These are phyloP conservation scores for Eospalax fontanierii DNA, from an alignment of 2,797 vertebrate genomes.

Conservation along the genomic window DNA sequence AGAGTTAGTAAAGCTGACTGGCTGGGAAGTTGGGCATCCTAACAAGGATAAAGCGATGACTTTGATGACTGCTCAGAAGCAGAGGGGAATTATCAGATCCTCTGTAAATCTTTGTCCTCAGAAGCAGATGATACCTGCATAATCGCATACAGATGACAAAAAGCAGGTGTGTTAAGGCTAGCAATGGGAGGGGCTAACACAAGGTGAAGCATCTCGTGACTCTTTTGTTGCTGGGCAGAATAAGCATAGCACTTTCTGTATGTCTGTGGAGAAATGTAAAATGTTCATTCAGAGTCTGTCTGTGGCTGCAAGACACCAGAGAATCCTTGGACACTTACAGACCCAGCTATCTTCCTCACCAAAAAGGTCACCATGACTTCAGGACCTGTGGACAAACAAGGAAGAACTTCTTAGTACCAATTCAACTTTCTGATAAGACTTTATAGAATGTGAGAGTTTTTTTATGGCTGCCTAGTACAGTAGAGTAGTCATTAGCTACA, in stretches of 20 bases:
- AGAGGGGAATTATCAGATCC: background rate
- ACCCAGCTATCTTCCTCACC: background rate
- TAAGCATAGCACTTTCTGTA: background rate
- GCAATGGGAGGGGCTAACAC: background rate
- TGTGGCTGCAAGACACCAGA: background rate
- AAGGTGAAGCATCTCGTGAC: background rate
- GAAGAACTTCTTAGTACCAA: background rate
- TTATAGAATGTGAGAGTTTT: conserved; percentile 25
- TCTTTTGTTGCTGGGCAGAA: background rate
- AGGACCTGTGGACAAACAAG: background rate
- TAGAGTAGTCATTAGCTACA: background rate
- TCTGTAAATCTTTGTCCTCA: background rate
- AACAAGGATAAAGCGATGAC: background rate
- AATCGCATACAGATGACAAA: background rate
- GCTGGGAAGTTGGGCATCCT: background rate
- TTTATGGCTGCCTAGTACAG: background rate
- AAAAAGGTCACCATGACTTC: background rate
- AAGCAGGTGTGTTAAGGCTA: background rate
- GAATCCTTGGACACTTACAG: background rate
- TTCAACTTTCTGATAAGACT: background rate
- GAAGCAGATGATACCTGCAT: background rate
- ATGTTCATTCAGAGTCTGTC: background rate
- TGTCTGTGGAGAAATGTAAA: background rate
- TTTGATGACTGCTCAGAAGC: background rate
- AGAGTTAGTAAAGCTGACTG: background rate